phyloP scores from a whole-genome alignment of 1,140 invertebrate genomes.

The Bicyclus anynana region DNA sequence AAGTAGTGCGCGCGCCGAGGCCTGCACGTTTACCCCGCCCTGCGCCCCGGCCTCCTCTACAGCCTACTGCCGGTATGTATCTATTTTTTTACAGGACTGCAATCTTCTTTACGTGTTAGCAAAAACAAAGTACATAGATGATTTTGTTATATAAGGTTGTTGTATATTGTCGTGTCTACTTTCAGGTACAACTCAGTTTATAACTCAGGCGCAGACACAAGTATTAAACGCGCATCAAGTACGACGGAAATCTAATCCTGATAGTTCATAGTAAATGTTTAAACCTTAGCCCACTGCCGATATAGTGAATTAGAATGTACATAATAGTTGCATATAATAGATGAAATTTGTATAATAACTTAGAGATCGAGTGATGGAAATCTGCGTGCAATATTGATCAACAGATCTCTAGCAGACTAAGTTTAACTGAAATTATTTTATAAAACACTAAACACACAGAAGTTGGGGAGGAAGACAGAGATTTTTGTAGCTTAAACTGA shows the following conservation, averaged over 20 bases:
- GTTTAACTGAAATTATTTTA: neutral
- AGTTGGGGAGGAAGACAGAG: too few relatives aligned
- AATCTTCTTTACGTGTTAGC: too few relatives aligned
- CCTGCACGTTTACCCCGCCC: constrained; percentile 30
- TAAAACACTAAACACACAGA: too few relatives aligned
- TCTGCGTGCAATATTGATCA: constrained; percentile 25
- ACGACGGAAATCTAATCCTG: constrained; percentile 65
- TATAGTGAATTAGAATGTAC: constrained; percentile 50
- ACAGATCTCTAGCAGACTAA: constrained; percentile 12
- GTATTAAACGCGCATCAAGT: constrained; percentile 61
- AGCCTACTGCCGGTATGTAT: constrained; percentile 16
- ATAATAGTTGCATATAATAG: constrained; percentile 37
- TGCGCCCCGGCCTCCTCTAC: constrained; percentile 25
- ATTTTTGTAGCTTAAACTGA: neutral
- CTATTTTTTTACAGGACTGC: too few relatives aligned
- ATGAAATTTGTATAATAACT: constrained; percentile 30
- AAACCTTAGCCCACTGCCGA: constrained; percentile 39
- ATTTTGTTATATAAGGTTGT: too few relatives aligned
- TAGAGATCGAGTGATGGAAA: constrained; percentile 13
- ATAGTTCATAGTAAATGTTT: constrained; percentile 63
- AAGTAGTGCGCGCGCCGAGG: constrained; percentile 47
- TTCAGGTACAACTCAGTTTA: constrained; percentile 62
- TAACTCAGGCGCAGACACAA: constrained; percentile 58
- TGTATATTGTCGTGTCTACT: constrained; percentile 15
- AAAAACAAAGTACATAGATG: too few relatives aligned